A percentile compares a stretch with the other conserved stretches of the same genome.
These are phyloP conservation scores for Dyspetes luteomarginatus DNA, from an alignment of 2,888 invertebrate genomes.

Conservation along the genomic window DNA sequence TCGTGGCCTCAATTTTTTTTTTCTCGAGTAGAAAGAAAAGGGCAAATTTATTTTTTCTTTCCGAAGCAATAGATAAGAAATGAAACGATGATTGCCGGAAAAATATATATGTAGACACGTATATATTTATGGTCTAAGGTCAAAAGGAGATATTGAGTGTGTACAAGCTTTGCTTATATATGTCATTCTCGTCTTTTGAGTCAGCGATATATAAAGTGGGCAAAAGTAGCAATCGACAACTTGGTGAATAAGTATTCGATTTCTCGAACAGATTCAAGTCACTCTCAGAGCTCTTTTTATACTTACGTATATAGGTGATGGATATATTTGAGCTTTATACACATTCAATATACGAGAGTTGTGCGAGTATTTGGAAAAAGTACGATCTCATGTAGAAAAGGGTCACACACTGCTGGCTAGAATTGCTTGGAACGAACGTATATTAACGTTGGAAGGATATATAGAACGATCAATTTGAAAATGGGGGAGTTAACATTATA, in stretches of 20 bases:
- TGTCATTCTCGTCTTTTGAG: not conserved
- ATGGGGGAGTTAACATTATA: conserved; percentile 35
- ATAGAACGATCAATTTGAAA: conserved; percentile 61
- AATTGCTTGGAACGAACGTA: conserved; percentile 63
- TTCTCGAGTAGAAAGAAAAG: not conserved
- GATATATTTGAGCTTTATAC: not conserved
- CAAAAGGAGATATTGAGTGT: too few species aligned
- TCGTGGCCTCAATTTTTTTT: not conserved
- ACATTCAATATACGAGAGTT: not conserved
- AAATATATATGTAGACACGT: too few species aligned
- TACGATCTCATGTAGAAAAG: conserved; percentile 48
- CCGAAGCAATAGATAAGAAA: too few species aligned
- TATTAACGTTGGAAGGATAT: conserved; percentile 53
- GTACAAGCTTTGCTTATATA: too few species aligned
- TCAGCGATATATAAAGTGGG: not conserved
- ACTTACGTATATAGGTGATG: not conserved
- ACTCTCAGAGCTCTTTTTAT: not conserved
- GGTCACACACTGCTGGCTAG: conserved; percentile 36
- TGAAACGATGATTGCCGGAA: too few species aligned
- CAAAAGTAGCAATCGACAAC: not conserved
- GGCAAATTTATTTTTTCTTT: conserved; percentile 10
- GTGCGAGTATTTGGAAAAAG: conserved; percentile 37
- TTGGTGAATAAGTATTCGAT: not conserved
- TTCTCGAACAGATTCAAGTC: not conserved
- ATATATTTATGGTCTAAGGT: too few species aligned